Percentiles rank a stretch among this genome's conserved stretches.
Evolutionary conservation across 2,113 vertebrate species (phyloP).

Genomic region (Pelmatolapia mariae): DNA sequence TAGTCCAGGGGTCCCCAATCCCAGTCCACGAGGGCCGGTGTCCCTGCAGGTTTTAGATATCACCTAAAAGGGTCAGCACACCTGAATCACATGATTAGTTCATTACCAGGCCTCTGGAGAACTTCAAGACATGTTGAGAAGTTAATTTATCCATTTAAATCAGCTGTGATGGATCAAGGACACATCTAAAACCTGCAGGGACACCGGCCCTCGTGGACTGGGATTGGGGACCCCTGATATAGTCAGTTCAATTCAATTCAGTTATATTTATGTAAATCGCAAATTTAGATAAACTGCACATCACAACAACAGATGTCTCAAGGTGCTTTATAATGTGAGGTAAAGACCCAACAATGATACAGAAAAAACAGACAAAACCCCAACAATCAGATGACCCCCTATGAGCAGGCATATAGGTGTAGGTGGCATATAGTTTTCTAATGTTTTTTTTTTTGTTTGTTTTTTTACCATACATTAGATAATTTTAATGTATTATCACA

Average conservation of each 20-base stretch:
- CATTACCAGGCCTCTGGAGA: not conserved
- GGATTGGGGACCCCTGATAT: not conserved
- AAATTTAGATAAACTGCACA: not conserved
- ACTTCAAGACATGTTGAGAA: not conserved
- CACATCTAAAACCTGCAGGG: not conserved
- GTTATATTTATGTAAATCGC: not conserved
- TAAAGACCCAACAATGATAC: not conserved
- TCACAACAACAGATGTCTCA: not conserved
- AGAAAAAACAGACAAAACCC: not conserved
- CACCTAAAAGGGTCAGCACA: not conserved
- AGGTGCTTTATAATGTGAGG: not conserved
- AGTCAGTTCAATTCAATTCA: not conserved
- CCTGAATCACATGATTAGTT: not conserved
- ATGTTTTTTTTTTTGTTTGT: not conserved
- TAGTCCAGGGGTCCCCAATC: not conserved
- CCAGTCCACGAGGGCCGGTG: not conserved
- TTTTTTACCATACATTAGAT: not conserved
- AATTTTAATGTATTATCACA: not conserved
- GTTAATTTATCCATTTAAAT: not conserved
- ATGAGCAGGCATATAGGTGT: not conserved
- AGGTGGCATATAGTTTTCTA: not conserved
- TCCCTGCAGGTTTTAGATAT: not conserved
- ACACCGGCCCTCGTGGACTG: not conserved
- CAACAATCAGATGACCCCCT: not conserved
- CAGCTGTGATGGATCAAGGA: not conserved